Evolutionary conservation across 2,797 vertebrate genomes (phyloP), one percentile per base, ranked within the genome.

Genomic region (Naso thynnoides): DNA sequence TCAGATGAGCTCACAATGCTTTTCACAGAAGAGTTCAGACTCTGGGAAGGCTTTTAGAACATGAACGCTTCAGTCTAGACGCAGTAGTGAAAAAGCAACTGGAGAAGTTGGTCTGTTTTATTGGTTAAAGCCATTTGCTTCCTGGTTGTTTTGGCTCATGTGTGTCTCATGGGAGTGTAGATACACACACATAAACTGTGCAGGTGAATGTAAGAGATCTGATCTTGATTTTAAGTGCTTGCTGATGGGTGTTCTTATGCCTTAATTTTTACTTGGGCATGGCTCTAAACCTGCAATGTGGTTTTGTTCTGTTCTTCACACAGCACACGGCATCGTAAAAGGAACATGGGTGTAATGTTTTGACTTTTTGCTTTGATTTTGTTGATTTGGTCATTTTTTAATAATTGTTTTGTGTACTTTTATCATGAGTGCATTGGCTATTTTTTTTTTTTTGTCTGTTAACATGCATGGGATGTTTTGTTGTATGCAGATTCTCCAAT

Each of bases 41-140:
- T 70, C 49, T 64, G 74, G 52, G 54, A 88, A 81, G 39, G 39
- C 65, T 63, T 54, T 76, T 24, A 70, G 63, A 75, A 72, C 79
- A 79, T 11, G n/a, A 66, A 14, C 0, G 1, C 56, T 71, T 71
- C 71, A 63, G 85, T 91, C 88, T 88, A 88, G 90, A 91, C 81
- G 14, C 68, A 10, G 47, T 10, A 55, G 70, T 65, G 82, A 81
- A 86, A 82, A 55, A 73, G 45, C 78, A 82, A 78, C 64, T 56
- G 70, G 73, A 79, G 75, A 68, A 50, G 59, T 74, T 55, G 45
- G 66, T 65, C 41, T 14, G 15, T 78, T 88, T 91, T 82, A 87
- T 70, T 80, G 76, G 61, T 65, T 57, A 10, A 4, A 73, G 47
- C 80, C 81, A 79, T 84, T 89, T 89, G 74, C 63, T 81, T 84